These are phyloP conservation scores for Rhynchotus rufescens DNA, from an alignment of 2,797 vertebrate genomes.

Conservation along the genomic window DNA sequence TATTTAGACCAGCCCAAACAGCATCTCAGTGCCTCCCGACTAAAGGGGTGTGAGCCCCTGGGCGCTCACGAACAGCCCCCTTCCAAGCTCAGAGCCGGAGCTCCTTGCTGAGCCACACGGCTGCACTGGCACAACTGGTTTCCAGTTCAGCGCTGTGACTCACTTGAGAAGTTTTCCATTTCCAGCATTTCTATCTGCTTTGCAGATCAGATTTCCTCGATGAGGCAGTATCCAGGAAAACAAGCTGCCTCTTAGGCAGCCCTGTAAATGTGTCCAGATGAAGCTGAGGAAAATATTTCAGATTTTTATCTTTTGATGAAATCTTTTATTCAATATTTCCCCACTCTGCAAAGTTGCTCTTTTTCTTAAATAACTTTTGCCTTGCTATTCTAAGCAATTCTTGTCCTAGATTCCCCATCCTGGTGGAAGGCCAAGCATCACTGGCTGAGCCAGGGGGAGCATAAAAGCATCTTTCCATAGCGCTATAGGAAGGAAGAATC, in stretches of 20 bases:
- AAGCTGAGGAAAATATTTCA: constrained; percentile 10
- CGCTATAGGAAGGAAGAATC: constrained; percentile 47
- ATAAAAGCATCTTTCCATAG: constrained; percentile 68
- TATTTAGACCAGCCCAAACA: neutral
- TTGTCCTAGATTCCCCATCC: constrained; percentile 63
- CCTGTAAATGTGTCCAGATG: neutral
- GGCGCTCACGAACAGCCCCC: neutral
- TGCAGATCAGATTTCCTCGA: constrained; percentile 1
- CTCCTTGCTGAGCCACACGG: accelerated
- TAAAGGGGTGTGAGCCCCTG: neutral
- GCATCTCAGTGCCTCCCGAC: neutral
- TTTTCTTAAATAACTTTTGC: constrained; percentile 31
- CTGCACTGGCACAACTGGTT: constrained; percentile 26
- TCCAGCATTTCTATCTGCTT: constrained; percentile 8
- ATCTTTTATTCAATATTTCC: neutral
- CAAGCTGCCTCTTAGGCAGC: neutral
- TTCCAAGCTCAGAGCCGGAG: accelerated
- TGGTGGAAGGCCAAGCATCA: constrained; percentile 67
- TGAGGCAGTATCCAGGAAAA: neutral
- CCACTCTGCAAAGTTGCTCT: neutral
- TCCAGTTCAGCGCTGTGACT: constrained; percentile 20
- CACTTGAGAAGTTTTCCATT: constrained; percentile 3
- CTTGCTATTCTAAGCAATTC: constrained; percentile 40
- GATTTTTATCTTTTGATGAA: neutral
- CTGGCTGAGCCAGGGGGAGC: constrained; percentile 47